A percentile compares a stretch with the other conserved stretches of the same genome.
These are phyloP conservation scores for Sympetrum striolatum DNA, from an alignment of 2,888 invertebrate species.

Conservation along the genomic window DNA sequence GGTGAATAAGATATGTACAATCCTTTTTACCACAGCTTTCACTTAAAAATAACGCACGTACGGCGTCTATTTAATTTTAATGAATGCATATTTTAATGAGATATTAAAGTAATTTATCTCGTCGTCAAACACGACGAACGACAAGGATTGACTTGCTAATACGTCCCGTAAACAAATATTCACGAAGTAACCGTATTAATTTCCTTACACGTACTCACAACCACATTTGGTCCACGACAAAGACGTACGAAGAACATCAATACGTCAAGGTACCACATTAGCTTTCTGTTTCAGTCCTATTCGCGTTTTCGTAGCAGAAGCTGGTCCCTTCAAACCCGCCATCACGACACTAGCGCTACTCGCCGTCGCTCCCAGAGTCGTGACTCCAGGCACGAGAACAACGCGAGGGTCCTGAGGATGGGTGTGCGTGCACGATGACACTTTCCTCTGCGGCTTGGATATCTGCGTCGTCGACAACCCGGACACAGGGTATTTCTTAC, in stretches of 20 bases:
- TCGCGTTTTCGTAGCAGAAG: constrained; percentile 40
- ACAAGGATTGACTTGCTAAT: constrained; percentile 1
- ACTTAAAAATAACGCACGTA: constrained; percentile 5
- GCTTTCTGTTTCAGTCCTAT: constrained; percentile 8
- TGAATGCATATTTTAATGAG: neutral
- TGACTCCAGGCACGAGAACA: neutral
- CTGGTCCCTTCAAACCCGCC: constrained; percentile 49
- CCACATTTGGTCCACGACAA: neutral
- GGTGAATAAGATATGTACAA: constrained; percentile 13
- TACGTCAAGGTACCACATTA: constrained; percentile 31
- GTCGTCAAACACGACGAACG: neutral
- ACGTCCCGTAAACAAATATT: neutral
- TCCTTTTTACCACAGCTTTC: constrained; percentile 14
- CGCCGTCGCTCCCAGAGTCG: neutral
- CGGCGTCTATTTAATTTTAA: neutral
- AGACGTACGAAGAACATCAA: neutral
- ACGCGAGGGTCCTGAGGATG: constrained; percentile 46
- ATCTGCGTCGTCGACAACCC: constrained; percentile 69
- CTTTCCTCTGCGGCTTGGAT: constrained; percentile 65
- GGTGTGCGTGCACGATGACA: constrained; percentile 48
- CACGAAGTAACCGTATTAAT: neutral
- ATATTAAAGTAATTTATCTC: neutral
- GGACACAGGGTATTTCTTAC: constrained; percentile 67
- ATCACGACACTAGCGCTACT: constrained; percentile 32
- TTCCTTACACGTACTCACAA: neutral